These are phyloP conservation scores for Oncorhynchus mykiss DNA, from an alignment of 2,113 vertebrate species.

Conservation along the genomic window DNA sequence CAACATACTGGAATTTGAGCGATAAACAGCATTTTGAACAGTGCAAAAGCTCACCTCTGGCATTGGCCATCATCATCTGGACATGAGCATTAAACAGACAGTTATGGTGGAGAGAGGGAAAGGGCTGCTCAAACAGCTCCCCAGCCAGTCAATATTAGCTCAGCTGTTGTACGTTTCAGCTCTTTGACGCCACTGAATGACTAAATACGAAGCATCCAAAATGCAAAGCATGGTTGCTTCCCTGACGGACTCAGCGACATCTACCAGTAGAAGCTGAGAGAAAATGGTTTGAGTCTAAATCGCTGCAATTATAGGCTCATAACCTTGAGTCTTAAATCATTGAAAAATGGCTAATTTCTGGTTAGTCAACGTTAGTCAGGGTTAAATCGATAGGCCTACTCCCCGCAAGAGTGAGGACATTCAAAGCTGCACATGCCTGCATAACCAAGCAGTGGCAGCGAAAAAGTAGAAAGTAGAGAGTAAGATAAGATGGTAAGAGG, in stretches of 20 bases:
- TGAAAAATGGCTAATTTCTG: not conserved
- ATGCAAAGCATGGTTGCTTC: constrained; percentile 27
- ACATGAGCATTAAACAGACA: constrained; percentile 25
- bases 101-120: constrained; percentile 14
- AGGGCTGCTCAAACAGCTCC: constrained; percentile 57
- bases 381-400: constrained; percentile 28
- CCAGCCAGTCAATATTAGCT: constrained; percentile 72
- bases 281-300: not conserved
- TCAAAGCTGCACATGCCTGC: constrained; percentile 56
- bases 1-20: not conserved
- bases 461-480: constrained; percentile 39
- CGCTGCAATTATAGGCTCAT: not conserved
- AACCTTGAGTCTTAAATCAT: not conserved
- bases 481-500: constrained; percentile 11
- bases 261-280: not conserved
- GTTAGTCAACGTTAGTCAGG: constrained; percentile 18
- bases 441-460: constrained; percentile 64
- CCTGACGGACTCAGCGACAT: not conserved
- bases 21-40: not conserved
- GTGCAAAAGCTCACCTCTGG: not conserved
- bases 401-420: constrained; percentile 28
- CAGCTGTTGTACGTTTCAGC: constrained; percentile 65
- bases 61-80: not conserved
- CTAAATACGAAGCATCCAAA: constrained; percentile 37
- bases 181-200: constrained; percentile 48